Conservation (phyloP, 1,140 invertebrate genomes). For the Drosophila watanabei region DNA sequence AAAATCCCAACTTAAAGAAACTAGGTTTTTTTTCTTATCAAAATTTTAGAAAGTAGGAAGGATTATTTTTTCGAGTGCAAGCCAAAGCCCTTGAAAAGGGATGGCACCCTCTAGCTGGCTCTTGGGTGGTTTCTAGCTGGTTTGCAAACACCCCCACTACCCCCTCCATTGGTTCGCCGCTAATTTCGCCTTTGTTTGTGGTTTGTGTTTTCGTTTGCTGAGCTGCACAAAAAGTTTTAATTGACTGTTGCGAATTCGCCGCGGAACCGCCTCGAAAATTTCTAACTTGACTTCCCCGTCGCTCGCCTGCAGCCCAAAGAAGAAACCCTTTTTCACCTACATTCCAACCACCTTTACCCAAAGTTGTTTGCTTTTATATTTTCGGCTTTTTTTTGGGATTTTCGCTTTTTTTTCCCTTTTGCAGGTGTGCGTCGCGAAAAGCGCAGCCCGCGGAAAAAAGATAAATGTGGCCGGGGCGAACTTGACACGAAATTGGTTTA, state of each 20-base stretch:
- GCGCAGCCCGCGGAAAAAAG: slow-evolving; percentile 22
- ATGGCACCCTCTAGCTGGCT: not conserved
- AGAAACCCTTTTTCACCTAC: slow-evolving; percentile 26
- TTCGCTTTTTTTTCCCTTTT: slow-evolving; percentile 50
- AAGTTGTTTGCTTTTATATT: slow-evolving; percentile 51
- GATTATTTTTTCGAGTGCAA: slow-evolving; percentile 7
- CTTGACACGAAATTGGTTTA: slow-evolving; percentile 47
- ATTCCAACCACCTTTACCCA: not conserved
- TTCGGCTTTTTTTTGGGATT: slow-evolving; percentile 44
- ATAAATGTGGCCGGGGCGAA: slow-evolving; percentile 37
- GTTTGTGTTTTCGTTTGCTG: slow-evolving; percentile 63
- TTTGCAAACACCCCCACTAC: slow-evolving; percentile 7
- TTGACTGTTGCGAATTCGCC: slow-evolving; percentile 72
- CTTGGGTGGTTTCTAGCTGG: slow-evolving; percentile 1
- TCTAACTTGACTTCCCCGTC: slow-evolving; percentile 19
- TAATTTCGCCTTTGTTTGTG: slow-evolving; percentile 81
- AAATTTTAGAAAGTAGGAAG: not conserved
- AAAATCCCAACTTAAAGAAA: not conserved
- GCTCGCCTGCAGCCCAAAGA: slow-evolving; percentile 1
- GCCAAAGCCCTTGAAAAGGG: not conserved
- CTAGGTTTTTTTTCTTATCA: not conserved
- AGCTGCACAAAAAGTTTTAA: slow-evolving; percentile 73
- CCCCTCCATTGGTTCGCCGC: slow-evolving; percentile 29
- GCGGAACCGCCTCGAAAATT: slow-evolving; percentile 33
- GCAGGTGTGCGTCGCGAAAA: slow-evolving; percentile 33